Conservation (phyloP, 1,140 invertebrate species). For the Mycetomoellerius zeteki region DNA sequence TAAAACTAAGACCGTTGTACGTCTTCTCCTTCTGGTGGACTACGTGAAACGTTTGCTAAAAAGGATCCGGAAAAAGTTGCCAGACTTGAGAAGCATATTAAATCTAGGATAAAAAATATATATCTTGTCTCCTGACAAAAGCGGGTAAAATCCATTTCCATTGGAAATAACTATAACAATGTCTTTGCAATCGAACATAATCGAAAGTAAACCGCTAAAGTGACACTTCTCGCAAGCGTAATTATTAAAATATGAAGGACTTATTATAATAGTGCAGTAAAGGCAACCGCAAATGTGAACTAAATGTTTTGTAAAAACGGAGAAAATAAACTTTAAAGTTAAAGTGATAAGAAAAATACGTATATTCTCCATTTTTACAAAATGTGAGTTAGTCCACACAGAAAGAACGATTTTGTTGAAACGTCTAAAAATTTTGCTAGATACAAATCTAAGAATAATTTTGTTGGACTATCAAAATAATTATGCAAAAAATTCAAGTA, state of each 20-base stretch:
- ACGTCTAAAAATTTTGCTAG: no score
- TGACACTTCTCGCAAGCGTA: background rate
- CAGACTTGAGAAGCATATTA: conserved; percentile 45
- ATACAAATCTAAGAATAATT: no score
- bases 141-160: background rate
- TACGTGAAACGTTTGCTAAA: conserved; percentile 50
- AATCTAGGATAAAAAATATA: conserved; percentile 6
- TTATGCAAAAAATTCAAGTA: no score
- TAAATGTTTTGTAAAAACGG: no score
- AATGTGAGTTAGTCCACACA: no score
- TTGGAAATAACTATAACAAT: conserved; percentile 18
- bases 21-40: conserved; percentile 16
- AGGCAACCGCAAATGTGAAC: no score
- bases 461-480: no score
- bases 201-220: background rate
- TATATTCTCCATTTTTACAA: no score
- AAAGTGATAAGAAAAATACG: no score
- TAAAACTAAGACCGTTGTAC: conserved; percentile 33
- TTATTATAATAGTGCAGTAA: no score
- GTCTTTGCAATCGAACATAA: background rate
- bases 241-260: background rate
- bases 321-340: no score
- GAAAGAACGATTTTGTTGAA: no score
- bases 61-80: conserved; percentile 28
- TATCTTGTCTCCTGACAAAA: background rate